Base-by-base conservation (phyloP, 2,888 invertebrate species). In the Sussaba pulchella region DNA sequence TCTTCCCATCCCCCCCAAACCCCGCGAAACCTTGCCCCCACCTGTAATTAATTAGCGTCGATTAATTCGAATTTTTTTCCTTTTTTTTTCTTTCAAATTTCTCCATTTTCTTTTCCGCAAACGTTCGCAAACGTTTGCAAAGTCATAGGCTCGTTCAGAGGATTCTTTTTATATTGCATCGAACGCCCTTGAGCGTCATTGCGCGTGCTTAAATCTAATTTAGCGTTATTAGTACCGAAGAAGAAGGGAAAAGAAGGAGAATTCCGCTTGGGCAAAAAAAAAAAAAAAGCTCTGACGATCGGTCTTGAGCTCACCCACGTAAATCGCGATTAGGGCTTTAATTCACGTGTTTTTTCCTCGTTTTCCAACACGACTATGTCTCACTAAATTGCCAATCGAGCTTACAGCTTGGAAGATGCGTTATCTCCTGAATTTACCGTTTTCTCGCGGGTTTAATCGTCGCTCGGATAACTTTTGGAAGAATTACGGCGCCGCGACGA, bases 31-130 rank as follows among this genome's bases (percentile, higher is more conserved):
- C 59, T 54, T 39, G 31, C 36, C 14, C 36, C 47, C 26, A 31
- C 43, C 66, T 47, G 36, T 71, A 72, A 77, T 66, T 50, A 71
- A 74, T 74, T 50, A 79, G 74, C 73, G 47, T 74, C 70, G 66
- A 66, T 50, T 14, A 39, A 26, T 43, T 54, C 47, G 26, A n/a
- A n/a, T n/a, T n/a, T n/a, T 52, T 50, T 64, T n/a, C 19, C 14
- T 41, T 63, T 9, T 10, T 12, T 19, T 19, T 36, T 17, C 4
- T 24, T 63, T 31, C 31, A 31, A n/a, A n/a, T 31, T 31, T 31
- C 6, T 31, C 6, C 2, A 47, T 31, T 2, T 24, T 24, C 26
- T 21, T 47, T 14, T 63, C 19, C 17, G 8, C 26, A 14, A 10
- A n/a, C 31, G 52, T 61, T 12, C 43, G 26, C 26, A 54, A 41